A percentile compares a stretch with the other conserved stretches of the same genome.
These are phyloP conservation scores for Terebella lapidaria DNA, from an alignment of 2,888 invertebrate species.

Conservation along the genomic window DNA sequence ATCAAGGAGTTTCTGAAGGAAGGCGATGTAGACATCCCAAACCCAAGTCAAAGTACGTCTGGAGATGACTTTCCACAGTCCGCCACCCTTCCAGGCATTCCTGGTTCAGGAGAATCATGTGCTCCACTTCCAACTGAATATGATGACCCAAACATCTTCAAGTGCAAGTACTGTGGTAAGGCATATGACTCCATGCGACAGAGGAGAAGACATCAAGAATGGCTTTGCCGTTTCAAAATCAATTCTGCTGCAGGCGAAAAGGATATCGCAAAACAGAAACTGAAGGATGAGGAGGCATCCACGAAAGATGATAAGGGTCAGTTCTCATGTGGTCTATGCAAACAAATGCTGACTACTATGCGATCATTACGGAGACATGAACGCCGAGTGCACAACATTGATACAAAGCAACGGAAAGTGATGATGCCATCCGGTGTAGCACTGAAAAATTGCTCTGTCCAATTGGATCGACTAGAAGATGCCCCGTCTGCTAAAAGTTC, in stretches of 20 bases:
- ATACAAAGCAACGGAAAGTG: too few species aligned
- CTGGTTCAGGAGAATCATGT: too few species aligned
- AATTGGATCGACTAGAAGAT: neutral
- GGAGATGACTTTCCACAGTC: too few species aligned
- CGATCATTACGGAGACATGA: neutral
- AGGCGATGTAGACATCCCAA: too few species aligned
- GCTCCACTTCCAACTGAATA: too few species aligned
- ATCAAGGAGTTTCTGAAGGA: neutral
- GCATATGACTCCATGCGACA: constrained; percentile 15
- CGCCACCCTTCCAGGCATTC: too few species aligned
- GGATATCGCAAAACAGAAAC: neutral
- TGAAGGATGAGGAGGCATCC: neutral
- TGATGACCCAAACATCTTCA: neutral
- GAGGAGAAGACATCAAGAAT: constrained; percentile 19
- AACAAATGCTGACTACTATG: neutral
- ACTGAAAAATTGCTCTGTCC: neutral
- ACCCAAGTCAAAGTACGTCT: too few species aligned
- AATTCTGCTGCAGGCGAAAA: neutral
- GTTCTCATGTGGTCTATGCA: neutral
- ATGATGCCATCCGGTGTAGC: neutral
- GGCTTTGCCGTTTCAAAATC: constrained; percentile 14
- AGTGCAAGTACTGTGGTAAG: constrained; percentile 9
- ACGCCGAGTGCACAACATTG: neutral
- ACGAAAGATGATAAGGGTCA: neutral
- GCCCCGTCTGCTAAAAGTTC: neutral